Conservation (phyloP, 2,113 vertebrate species). For the Solenodon paradoxus region DNA sequence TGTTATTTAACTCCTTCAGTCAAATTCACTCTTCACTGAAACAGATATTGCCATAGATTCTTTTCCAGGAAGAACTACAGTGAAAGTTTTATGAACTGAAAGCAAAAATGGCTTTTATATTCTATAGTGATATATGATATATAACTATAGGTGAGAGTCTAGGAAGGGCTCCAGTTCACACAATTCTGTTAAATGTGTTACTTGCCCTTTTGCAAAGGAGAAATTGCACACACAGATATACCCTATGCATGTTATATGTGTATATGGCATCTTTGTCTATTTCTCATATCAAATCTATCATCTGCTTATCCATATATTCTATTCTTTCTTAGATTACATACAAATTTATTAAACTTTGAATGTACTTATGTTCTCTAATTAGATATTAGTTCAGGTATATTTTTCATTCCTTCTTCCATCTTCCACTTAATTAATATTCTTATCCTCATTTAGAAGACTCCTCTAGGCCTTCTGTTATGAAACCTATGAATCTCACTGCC, state of each 20-base stretch:
- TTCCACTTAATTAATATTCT: slow-evolving; percentile 38
- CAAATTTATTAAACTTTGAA: not conserved
- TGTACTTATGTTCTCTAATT: not conserved
- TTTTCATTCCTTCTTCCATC: slow-evolving; percentile 40
- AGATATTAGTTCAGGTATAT: not conserved
- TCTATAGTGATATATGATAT: not conserved
- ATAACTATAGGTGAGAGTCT: not conserved
- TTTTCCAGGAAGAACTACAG: not conserved
- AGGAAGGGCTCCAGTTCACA: not conserved
- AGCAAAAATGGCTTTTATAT: not conserved
- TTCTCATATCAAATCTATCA: not conserved
- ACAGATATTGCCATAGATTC: not conserved
- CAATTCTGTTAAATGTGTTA: not conserved
- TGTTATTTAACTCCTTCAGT: not conserved
- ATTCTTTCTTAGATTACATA: not conserved
- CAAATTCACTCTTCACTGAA: not conserved
- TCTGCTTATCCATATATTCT: not conserved
- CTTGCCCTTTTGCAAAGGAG: not conserved
- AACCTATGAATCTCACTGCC: slow-evolving; percentile 36
- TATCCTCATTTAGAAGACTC: not conserved
- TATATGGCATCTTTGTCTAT: not conserved
- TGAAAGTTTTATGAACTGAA: slow-evolving; percentile 10
- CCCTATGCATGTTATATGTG: not conserved
- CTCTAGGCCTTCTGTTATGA: slow-evolving; percentile 8
- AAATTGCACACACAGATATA: not conserved